A percentile compares a stretch with the other conserved stretches of the same genome.
Conservation (phyloP, 1,140 invertebrate species). For the Caenorhabditis remanei region DNA sequence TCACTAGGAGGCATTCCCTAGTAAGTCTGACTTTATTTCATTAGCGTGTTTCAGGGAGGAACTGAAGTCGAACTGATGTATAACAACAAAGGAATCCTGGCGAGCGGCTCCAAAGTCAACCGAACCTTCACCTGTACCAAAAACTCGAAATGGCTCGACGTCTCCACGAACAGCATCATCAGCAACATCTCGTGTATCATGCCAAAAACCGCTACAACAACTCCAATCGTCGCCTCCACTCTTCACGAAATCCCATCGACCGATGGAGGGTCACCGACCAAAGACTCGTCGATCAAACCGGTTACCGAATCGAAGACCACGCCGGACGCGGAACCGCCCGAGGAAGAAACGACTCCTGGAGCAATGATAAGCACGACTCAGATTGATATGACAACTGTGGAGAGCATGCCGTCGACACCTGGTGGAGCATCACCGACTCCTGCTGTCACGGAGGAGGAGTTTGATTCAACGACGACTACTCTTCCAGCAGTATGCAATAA, state of each 20-base stretch:
- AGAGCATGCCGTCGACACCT: neutral
- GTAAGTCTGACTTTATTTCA: neutral
- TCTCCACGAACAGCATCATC: slow-evolving; percentile 4
- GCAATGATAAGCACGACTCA: neutral
- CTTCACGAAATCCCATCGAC: slow-evolving; percentile 41
- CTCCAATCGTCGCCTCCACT: slow-evolving; percentile 35
- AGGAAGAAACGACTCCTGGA: slow-evolving; percentile 11
- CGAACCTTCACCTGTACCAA: slow-evolving; percentile 50
- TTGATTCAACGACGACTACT: slow-evolving; percentile 6
- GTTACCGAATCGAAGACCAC: slow-evolving; percentile 46
- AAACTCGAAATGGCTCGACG: slow-evolving; percentile 53
- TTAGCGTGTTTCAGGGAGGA: slow-evolving; percentile 15
- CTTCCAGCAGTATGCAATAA: slow-evolving; percentile 22
- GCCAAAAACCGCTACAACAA: neutral
- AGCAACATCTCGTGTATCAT: slow-evolving; percentile 47
- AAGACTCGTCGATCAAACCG: slow-evolving; percentile 11
- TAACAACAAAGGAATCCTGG: neutral
- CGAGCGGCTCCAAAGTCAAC: slow-evolving; percentile 22
- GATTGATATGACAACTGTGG: neutral
- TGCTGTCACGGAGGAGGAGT: neutral
- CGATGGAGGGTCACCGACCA: slow-evolving; percentile 47
- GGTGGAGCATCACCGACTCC: neutral
- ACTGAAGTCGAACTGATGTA: slow-evolving; percentile 38
- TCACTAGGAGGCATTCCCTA: too few relatives aligned
- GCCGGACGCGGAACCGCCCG: slow-evolving; percentile 37